These are phyloP conservation scores for Cheilinus undulatus DNA, from an alignment of 2,113 vertebrate species.

Conservation along the genomic window DNA sequence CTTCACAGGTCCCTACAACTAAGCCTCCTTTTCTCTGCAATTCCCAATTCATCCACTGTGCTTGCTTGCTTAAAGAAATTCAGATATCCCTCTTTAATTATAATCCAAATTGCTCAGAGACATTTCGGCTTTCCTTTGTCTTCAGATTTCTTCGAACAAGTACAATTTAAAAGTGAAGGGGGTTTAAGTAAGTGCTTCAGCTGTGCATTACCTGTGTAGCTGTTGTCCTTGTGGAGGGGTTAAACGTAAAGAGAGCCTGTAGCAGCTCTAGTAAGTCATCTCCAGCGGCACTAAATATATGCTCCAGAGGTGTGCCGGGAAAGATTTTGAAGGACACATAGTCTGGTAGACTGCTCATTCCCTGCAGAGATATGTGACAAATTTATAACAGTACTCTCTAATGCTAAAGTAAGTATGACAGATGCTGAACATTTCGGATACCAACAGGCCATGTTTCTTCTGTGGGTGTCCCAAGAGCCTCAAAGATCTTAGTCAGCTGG, in stretches of 20 bases:
- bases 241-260: conserved; percentile 93
- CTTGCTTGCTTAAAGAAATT: too few species aligned
- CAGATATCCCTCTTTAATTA: too few species aligned
- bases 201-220: conserved; percentile 88
- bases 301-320: conserved; percentile 92
- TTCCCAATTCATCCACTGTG: too few species aligned
- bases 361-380: conserved; percentile 80
- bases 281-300: conserved; percentile 97
- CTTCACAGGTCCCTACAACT: too few species aligned
- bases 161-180: too few species aligned
- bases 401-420: too few species aligned
- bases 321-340: conserved; percentile 96
- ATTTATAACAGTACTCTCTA: too few species aligned
- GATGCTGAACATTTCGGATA: conserved; percentile 18
- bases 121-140: too few species aligned
- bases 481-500: conserved; percentile 97
- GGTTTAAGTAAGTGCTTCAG: neutral
- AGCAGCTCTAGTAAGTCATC: conserved; percentile 93
- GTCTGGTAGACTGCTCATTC: conserved; percentile 93
- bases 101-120: too few species aligned
- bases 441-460: conserved; percentile 97
- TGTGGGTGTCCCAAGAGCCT: conserved; percentile 95
- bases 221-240: conserved; percentile 89
- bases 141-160: too few species aligned
- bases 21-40: too few species aligned